These are phyloP conservation scores for Calameuta pallipes DNA, from an alignment of 2,888 invertebrate species.

Conservation along the genomic window DNA sequence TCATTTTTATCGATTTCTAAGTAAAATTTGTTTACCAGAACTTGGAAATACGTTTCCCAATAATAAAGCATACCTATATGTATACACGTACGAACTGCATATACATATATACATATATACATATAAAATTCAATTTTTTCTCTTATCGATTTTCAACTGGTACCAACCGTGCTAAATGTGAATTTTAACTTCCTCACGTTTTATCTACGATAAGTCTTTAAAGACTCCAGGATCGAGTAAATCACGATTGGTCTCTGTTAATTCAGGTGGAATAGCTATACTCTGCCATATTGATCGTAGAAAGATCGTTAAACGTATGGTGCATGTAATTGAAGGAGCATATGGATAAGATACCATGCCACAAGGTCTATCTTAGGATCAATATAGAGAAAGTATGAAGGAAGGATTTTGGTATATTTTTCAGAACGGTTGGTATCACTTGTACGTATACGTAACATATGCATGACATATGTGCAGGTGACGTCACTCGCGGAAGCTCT, in stretches of 20 bases:
- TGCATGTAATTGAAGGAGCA: not conserved
- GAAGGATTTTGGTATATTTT: not conserved
- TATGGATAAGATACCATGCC: not conserved
- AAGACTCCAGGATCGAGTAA: not conserved
- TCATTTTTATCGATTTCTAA: not conserved
- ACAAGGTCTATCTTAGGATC: not conserved
- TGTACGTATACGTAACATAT: not conserved
- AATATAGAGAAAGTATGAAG: not conserved
- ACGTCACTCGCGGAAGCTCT: not conserved
- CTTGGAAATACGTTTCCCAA: not conserved
- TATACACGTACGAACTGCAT: not conserved
- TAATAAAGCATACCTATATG: not conserved
- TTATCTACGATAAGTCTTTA: not conserved
- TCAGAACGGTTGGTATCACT: not conserved
- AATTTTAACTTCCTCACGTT: not conserved
- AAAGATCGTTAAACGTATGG: not conserved
- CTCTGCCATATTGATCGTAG: not conserved
- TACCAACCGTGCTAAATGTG: not conserved
- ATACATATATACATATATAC: too few species aligned
- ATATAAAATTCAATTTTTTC: not conserved
- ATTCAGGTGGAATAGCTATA: not conserved
- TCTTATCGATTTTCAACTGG: not conserved
- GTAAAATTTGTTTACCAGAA: not conserved
- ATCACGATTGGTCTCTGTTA: not conserved
- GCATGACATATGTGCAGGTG: not conserved